These are phyloP conservation scores for Tenodera sinensis DNA, from an alignment of 2,888 invertebrate genomes.

Conservation along the genomic window DNA sequence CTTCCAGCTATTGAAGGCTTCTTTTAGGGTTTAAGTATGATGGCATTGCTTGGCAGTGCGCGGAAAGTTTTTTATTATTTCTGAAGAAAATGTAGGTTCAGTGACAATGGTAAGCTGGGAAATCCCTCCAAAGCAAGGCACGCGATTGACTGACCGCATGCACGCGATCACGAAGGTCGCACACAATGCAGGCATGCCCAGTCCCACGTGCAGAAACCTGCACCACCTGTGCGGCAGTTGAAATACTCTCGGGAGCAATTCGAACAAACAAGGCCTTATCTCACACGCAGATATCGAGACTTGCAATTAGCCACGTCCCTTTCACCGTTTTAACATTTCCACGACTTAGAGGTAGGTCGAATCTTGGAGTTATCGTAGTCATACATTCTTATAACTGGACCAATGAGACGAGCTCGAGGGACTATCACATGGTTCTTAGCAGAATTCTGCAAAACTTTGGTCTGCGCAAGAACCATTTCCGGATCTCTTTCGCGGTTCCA, in stretches of 20 bases:
- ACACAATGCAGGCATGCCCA: not conserved
- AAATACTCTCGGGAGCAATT: not conserved
- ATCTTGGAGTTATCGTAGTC: no score
- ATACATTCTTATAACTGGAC: no score
- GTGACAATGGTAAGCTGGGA: not conserved
- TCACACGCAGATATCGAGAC: not conserved
- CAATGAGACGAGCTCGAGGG: no score
- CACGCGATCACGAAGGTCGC: constrained; percentile 5
- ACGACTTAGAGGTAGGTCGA: no score
- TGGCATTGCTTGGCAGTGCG: not conserved
- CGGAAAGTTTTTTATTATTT: not conserved
- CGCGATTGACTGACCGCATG: not conserved
- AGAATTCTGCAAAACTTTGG: no score
- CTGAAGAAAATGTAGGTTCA: not conserved
- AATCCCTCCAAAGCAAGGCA: not conserved
- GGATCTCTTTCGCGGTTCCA: no score
- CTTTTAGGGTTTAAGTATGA: not conserved
- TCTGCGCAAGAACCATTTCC: no score
- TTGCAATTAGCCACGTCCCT: not conserved
- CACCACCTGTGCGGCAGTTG: not conserved
- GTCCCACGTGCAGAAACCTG: not conserved
- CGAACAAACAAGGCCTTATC: not conserved
- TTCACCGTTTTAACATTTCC: not conserved
- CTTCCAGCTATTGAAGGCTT: not conserved
- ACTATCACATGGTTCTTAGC: no score